Conservation (phyloP, 2,888 invertebrate species). For the Spodoptera littoralis region DNA sequence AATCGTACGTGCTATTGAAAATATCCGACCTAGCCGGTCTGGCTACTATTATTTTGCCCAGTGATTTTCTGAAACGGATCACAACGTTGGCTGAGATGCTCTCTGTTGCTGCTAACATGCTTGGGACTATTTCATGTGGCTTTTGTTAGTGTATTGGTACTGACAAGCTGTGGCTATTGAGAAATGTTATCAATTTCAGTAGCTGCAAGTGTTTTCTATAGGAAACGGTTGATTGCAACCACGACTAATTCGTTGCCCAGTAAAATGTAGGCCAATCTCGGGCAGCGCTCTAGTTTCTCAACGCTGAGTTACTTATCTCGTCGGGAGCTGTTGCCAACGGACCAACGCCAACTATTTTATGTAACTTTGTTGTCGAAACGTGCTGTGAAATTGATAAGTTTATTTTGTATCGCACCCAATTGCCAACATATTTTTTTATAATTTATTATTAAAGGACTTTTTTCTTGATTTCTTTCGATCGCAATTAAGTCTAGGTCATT, state of each 20-base stretch:
- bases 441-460: slow-evolving; percentile 28
- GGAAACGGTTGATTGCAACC: slow-evolving; percentile 82
- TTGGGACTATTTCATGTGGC: slow-evolving; percentile 20
- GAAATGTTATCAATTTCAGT: slow-evolving; percentile 80
- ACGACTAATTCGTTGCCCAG: slow-evolving; percentile 81
- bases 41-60: slow-evolving; percentile 17
- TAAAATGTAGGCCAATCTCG: slow-evolving; percentile 84
- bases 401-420: slow-evolving; percentile 66
- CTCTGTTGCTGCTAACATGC: slow-evolving; percentile 14
- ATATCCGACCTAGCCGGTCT: slow-evolving; percentile 6
- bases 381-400: slow-evolving; percentile 80
- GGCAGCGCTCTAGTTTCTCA: slow-evolving; percentile 85
- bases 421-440: slow-evolving; percentile 36
- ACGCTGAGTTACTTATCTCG: slow-evolving; percentile 83
- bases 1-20: slow-evolving; percentile 36
- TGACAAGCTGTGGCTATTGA: slow-evolving; percentile 63
- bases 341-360: slow-evolving; percentile 82
- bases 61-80: slow-evolving; percentile 13
- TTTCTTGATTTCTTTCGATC: slow-evolving; percentile 8
- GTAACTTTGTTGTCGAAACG: slow-evolving; percentile 87
- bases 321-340: slow-evolving; percentile 82
- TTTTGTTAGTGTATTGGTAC: slow-evolving; percentile 32
- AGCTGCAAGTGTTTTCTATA: slow-evolving; percentile 79
- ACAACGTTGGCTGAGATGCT: slow-evolving; percentile 14
- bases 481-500: slow-evolving; percentile 9